These are phyloP conservation scores for Itoplectis maculator DNA, from an alignment of 2,888 invertebrate genomes.

Conservation along the genomic window DNA sequence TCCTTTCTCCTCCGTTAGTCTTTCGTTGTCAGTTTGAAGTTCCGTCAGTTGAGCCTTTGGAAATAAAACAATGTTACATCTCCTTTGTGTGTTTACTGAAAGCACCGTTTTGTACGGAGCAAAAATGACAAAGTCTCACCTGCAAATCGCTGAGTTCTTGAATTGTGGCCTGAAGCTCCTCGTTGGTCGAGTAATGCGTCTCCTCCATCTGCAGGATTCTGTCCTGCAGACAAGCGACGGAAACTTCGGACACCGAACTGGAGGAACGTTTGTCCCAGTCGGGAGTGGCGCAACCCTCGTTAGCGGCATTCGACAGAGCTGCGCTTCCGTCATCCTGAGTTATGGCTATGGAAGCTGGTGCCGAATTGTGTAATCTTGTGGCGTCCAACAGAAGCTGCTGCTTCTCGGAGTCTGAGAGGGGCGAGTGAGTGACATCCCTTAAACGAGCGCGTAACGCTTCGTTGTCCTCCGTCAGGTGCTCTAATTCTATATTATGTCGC, in stretches of 20 bases:
- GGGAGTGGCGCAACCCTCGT: slow-evolving; percentile 88
- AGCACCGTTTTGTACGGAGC: no score
- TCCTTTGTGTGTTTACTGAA: no score
- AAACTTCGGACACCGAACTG: slow-evolving; percentile 94
- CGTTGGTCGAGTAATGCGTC: slow-evolving; percentile 94
- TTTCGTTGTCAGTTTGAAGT: slow-evolving; percentile 94
- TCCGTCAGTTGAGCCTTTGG: slow-evolving; percentile 91
- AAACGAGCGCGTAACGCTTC: slow-evolving; percentile 90
- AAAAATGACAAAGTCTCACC: slow-evolving; percentile 84
- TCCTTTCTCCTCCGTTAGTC: slow-evolving; percentile 94
- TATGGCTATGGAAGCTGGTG: slow-evolving; percentile 91
- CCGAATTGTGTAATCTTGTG: slow-evolving; percentile 90
- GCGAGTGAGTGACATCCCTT: slow-evolving; percentile 92
- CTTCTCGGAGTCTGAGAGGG: slow-evolving; percentile 93
- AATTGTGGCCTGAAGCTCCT: slow-evolving; percentile 96
- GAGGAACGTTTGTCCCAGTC: slow-evolving; percentile 97
- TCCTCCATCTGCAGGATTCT: slow-evolving; percentile 97
- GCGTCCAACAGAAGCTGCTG: slow-evolving; percentile 91
- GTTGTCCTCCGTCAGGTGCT: slow-evolving; percentile 91
- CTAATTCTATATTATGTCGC: slow-evolving; percentile 88
- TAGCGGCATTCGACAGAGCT: slow-evolving; percentile 68
- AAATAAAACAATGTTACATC: neutral
- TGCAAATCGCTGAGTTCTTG: slow-evolving; percentile 97
- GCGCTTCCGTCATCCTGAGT: slow-evolving; percentile 77
- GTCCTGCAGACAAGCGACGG: slow-evolving; percentile 96